Evolutionary conservation across 2,888 invertebrate genomes (phyloP).

Genomic region (Hartigia nigra): DNA sequence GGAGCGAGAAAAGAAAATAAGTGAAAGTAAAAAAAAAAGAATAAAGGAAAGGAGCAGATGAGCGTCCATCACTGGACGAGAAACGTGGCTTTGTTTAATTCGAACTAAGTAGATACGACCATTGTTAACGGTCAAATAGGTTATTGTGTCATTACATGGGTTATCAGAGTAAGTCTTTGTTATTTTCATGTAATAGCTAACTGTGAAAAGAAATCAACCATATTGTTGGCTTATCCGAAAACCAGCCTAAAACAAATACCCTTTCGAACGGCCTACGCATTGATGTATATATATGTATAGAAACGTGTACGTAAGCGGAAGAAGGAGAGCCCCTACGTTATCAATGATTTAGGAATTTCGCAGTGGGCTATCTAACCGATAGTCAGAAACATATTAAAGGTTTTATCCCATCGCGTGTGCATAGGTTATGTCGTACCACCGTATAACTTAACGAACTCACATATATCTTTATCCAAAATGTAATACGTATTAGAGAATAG

Average conservation of each 20-base stretch:
- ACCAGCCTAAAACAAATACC: neutral
- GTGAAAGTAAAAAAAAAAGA: neutral
- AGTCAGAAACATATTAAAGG: conserved; percentile 16
- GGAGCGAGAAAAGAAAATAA: neutral
- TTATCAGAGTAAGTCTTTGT: neutral
- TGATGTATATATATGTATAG: neutral
- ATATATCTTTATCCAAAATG: neutral
- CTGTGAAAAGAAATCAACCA: neutral
- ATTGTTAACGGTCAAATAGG: neutral
- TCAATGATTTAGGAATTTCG: conserved; percentile 26
- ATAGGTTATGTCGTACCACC: neutral
- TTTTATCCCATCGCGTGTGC: conserved; percentile 10
- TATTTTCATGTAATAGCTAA: neutral
- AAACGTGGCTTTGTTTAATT: neutral
- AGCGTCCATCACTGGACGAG: neutral
- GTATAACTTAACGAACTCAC: neutral
- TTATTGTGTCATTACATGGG: neutral
- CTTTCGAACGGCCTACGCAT: neutral
- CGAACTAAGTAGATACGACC: neutral
- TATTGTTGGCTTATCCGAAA: neutral
- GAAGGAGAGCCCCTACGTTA: conserved; percentile 6
- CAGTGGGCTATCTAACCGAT: conserved; percentile 14
- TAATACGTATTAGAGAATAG: neutral
- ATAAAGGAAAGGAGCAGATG: neutral
- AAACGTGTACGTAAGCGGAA: neutral